Evolutionary conservation across 1,140 invertebrate species (phyloP).

Genomic region (Drosophila nasuta): DNA sequence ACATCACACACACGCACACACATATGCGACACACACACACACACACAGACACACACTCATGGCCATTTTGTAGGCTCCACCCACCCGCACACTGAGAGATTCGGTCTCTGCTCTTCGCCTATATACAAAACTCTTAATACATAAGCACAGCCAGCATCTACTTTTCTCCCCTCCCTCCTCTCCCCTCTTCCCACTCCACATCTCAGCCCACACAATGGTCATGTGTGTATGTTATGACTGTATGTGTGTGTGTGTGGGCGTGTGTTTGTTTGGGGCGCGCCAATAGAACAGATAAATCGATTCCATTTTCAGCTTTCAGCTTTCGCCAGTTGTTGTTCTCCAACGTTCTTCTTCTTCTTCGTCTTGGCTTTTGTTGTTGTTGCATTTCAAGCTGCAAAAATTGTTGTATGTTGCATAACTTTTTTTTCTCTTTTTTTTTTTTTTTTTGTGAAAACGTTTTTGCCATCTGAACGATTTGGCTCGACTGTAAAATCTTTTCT

Average conservation of each 20-base stretch:
- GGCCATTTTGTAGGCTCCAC: constrained; percentile 76
- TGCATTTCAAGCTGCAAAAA: constrained; percentile 41
- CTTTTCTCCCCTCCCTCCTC: neutral
- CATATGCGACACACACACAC: constrained; percentile 35
- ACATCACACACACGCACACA: constrained; percentile 61
- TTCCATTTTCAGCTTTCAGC: constrained; percentile 48
- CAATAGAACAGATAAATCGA: constrained; percentile 82
- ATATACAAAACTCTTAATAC: constrained; percentile 29
- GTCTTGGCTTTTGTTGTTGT: constrained; percentile 24
- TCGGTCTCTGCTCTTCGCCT: constrained; percentile 33
- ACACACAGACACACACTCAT: constrained; percentile 36
- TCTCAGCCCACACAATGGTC: constrained; percentile 43
- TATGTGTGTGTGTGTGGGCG: constrained; percentile 25
- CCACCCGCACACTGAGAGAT: constrained; percentile 51
- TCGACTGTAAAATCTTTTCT: constrained; percentile 7
- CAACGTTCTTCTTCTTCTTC: constrained; percentile 20
- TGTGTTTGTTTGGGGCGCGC: constrained; percentile 31
- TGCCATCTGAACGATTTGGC: constrained; percentile 31
- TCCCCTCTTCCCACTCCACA: neutral
- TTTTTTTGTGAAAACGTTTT: constrained; percentile 25
- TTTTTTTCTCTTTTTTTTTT: constrained; percentile 2
- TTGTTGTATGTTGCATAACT: constrained; percentile 41
- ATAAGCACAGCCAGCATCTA: constrained; percentile 39
- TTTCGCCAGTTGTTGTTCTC: constrained; percentile 33
- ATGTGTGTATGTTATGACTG: constrained; percentile 23